Conservation (phyloP, 2,888 invertebrate genomes). For the Anoplius nigerrimus region DNA sequence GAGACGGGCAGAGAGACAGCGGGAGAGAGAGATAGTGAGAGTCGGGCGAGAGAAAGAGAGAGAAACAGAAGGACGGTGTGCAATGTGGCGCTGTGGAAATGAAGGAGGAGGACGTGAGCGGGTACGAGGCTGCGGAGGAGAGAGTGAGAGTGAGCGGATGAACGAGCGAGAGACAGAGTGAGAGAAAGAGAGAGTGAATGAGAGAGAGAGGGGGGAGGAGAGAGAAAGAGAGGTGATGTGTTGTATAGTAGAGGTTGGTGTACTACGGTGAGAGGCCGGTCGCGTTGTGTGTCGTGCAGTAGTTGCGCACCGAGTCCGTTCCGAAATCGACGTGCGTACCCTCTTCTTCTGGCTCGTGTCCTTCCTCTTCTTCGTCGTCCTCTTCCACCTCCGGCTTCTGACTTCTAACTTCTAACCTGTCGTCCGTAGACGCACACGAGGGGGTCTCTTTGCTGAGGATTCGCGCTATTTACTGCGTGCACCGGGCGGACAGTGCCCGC, state of each 20-base stretch:
- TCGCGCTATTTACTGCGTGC: slow-evolving; percentile 42
- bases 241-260: slow-evolving; percentile 16
- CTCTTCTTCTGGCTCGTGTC: slow-evolving; percentile 22
- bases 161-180: slow-evolving; percentile 1
- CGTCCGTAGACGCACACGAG: slow-evolving; percentile 22
- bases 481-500: slow-evolving; percentile 47
- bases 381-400: slow-evolving; percentile 36
- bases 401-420: slow-evolving; percentile 25
- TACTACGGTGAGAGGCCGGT: slow-evolving; percentile 15
- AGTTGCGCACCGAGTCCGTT: slow-evolving; percentile 30
- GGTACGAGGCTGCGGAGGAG: slow-evolving; percentile 7
- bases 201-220: not conserved
- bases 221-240: not conserved
- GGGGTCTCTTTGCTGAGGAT: slow-evolving; percentile 16
- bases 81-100: slow-evolving; percentile 5
- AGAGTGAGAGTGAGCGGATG: slow-evolving; percentile 20
- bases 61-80: too few relatives aligned
- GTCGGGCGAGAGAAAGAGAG: slow-evolving; percentile 20
- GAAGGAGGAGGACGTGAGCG: slow-evolving; percentile 25
- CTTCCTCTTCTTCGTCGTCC: slow-evolving; percentile 21
- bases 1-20: slow-evolving; percentile 11
- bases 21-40: slow-evolving; percentile 8
- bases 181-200: slow-evolving; percentile 1
- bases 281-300: slow-evolving; percentile 8
- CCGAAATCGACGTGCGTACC: slow-evolving; percentile 16